phyloP scores from a whole-genome alignment of 2,797 vertebrate species.

The Threskiornis aethiopicus region DNA sequence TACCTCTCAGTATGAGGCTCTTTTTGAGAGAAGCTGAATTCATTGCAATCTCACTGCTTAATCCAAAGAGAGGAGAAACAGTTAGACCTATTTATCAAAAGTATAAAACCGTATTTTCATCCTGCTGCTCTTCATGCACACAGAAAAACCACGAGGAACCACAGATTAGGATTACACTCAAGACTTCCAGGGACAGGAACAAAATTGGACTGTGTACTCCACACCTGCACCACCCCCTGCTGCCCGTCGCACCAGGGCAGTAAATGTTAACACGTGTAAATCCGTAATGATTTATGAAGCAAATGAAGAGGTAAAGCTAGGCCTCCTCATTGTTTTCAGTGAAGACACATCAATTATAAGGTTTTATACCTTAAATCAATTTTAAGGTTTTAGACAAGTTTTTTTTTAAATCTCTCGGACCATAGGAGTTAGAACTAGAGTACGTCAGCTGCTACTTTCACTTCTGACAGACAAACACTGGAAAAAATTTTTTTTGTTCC shows the following conservation, averaged over 20 bases:
- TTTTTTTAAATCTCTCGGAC: background rate
- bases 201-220: background rate
- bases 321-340: background rate
- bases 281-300: background rate
- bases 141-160: background rate
- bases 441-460: background rate
- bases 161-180: background rate
- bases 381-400: background rate
- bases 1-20: background rate
- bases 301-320: background rate
- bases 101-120: background rate
- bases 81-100: background rate
- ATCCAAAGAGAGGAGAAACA: background rate
- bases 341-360: background rate
- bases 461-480: background rate
- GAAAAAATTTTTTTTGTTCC: background rate
- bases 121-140: background rate
- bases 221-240: background rate
- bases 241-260: rapidly evolving
- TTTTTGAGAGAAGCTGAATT: background rate
- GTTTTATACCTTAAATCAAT: background rate
- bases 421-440: background rate
- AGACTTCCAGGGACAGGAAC: background rate
- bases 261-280: background rate
- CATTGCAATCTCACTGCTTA: background rate